phyloP scores from a whole-genome alignment of 2,888 invertebrate species.

The Perizoma affinitatum region DNA sequence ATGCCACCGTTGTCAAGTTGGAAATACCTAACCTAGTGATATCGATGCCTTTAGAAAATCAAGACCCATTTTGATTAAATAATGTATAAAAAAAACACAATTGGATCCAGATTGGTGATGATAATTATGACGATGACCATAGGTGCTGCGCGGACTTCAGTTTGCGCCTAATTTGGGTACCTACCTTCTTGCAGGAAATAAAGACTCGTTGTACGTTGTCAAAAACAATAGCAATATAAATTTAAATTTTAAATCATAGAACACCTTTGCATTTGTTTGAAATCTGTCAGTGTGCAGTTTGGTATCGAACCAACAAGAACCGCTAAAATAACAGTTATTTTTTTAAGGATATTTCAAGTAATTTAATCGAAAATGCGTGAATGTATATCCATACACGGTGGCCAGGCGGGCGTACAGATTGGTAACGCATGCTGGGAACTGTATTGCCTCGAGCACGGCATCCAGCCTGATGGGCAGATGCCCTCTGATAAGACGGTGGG shows the following conservation, averaged over 20 bases:
- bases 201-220: neutral
- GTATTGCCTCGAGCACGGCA: constrained; percentile 92
- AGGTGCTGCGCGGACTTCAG: too few relatives aligned
- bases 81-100: too few relatives aligned
- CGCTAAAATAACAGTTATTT: constrained; percentile 43
- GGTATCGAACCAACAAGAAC: constrained; percentile 46
- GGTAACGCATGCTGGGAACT: constrained; percentile 95
- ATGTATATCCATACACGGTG: constrained; percentile 78
- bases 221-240: constrained; percentile 2
- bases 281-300: constrained; percentile 45
- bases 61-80: too few relatives aligned
- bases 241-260: constrained; percentile 39
- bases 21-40: too few relatives aligned
- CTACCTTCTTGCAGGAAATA: neutral
- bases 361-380: constrained; percentile 66
- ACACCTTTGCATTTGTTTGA: constrained; percentile 37
- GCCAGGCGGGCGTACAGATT: constrained; percentile 90
- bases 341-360: constrained; percentile 61
- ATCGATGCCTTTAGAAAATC: too few relatives aligned
- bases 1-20: too few relatives aligned
- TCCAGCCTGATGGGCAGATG: constrained; percentile 94
- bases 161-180: too few relatives aligned
- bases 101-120: too few relatives aligned
- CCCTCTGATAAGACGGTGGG: constrained; percentile 92
- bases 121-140: too few relatives aligned